Evolutionary conservation across 2,797 vertebrate genomes (phyloP), one percentile per base, ranked within the genome.

Genomic region (Tenualosa thibaudeaui): DNA sequence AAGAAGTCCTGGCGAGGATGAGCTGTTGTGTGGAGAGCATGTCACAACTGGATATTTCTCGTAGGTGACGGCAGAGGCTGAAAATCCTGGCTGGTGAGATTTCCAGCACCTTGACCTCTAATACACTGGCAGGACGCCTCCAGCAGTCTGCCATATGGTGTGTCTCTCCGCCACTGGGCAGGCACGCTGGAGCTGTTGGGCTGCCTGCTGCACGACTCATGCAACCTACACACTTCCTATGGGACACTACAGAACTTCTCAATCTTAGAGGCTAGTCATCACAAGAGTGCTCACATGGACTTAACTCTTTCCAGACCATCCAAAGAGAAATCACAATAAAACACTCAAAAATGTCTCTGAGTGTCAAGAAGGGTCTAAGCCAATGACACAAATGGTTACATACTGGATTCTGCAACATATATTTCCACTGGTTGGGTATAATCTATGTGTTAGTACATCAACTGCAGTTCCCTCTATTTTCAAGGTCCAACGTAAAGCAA

Each of bases 221-320:
- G 50, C 81, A 71, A 71, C 12, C 62, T 1, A 82, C 24, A 37
- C 54, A 83, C 84, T 86, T 86, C 82, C 40, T 40, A 7, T 13
- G n/a, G 62, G n/a, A 65, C 26, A 24, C 22, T 12, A 65, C 24
- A 24, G 62, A 2, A 1, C 68, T 40, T 19, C 54, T 56, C 54
- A 56, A 22, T 56, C 54, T 19, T 17, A 56, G 17, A 56, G 31
- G 13, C 68, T 71, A 31, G 26, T 71, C 54, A 56, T 22, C 12
- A 53, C 10, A 13, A 13, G 0, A 19, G 54, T 56, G 54, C 6
- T 22, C 54, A 56, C 54, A 19, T 0, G 54, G 19, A 3, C 54
- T 56, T 3, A 31, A 31, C 31, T 31, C 31, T 1, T 31, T 31
- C 31, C 0, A 1, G 31, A 31, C 31, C 31, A 31, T 31, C 31